Evolutionary conservation across 2,113 vertebrate genomes (phyloP), one percentile per base, ranked within the genome.

Genomic region (Sphaerodactylus townsendi): DNA sequence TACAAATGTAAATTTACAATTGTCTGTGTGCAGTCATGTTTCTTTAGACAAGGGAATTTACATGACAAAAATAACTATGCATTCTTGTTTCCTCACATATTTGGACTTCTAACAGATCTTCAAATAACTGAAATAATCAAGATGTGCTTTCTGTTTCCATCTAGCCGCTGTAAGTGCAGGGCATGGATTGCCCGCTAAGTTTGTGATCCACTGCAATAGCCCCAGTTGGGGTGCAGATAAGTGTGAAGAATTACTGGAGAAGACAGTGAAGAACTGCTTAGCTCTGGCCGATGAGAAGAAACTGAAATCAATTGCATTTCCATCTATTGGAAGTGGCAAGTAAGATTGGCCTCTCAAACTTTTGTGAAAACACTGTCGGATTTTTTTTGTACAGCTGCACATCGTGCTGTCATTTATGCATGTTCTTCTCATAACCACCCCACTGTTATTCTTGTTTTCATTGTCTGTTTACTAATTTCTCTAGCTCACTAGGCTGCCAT

Each of bases 191-290:
- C 98, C 98, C 0, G 98, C 99, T 0, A 99, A 99, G 94, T 99
- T 98, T 92, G 98, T 99, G 87, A 99, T 99, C 95, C 99, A 99
- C 95, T 99, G 98, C 90, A 98, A 99, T 59, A 99, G 99, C 93
- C 99, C 99, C 0, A 95, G 97, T 0, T 99, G 98, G 99, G 99
- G 99, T 81, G 97, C 97, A 0, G 98, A 99, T 91, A 98, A 98
- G 85, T 99, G 99, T 0, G 99, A 99, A 93, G 98, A 99, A 90
- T 87, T 99, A 93, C 97, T 99, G 95, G 99, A 99, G 79, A 99
- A 99, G 94, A 99, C 99, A 0, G 98, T 99, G 94, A 99, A 98
- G 95, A 99, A 99, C 95, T 99, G 99, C 93, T 94, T 99, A 93
- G 98, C 98, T 30, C 91, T 99, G 91, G 98, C 99, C 2, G 99